Conservation (phyloP, 2,797 vertebrate genomes). For the Liparis tanakae region DNA sequence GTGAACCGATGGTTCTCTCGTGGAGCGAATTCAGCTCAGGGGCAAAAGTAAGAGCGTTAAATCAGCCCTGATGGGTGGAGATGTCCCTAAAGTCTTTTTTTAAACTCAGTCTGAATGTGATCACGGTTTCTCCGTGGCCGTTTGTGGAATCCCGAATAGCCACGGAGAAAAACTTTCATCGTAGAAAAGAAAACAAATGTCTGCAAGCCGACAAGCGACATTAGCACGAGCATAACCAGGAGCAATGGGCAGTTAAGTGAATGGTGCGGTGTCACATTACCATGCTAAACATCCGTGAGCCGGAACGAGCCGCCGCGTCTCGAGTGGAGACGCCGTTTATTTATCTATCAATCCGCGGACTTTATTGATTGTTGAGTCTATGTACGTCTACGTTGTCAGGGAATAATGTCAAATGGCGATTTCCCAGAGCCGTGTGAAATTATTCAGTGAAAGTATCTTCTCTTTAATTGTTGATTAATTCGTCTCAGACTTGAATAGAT, state of each 20-base stretch:
- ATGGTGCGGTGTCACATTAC: slow-evolving; percentile 46
- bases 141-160: slow-evolving; percentile 13
- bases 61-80: slow-evolving; percentile 37
- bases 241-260: slow-evolving; percentile 42
- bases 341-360: not conserved
- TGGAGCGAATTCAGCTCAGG: slow-evolving; percentile 28
- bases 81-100: slow-evolving; percentile 15
- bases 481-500: no score
- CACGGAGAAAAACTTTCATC: slow-evolving; percentile 21
- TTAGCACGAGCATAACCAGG: slow-evolving; percentile 46
- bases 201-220: slow-evolving; percentile 29
- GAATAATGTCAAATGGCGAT: not conserved
- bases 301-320: slow-evolving; percentile 36
- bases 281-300: slow-evolving; percentile 33
- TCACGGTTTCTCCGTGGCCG: slow-evolving; percentile 9
- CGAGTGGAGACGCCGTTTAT: not conserved
- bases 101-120: slow-evolving; percentile 23
- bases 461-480: no score
- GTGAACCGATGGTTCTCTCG: slow-evolving; percentile 29
- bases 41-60: slow-evolving; percentile 42
- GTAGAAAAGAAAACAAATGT: slow-evolving; percentile 11
- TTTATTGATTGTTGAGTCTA: not conserved
- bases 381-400: not conserved
- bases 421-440: not conserved
- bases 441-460: no score